Percentiles rank a stretch among this genome's conserved stretches.
These are phyloP conservation scores for Lacerta bilineata DNA, from an alignment of 2,797 vertebrate genomes.

Conservation along the genomic window DNA sequence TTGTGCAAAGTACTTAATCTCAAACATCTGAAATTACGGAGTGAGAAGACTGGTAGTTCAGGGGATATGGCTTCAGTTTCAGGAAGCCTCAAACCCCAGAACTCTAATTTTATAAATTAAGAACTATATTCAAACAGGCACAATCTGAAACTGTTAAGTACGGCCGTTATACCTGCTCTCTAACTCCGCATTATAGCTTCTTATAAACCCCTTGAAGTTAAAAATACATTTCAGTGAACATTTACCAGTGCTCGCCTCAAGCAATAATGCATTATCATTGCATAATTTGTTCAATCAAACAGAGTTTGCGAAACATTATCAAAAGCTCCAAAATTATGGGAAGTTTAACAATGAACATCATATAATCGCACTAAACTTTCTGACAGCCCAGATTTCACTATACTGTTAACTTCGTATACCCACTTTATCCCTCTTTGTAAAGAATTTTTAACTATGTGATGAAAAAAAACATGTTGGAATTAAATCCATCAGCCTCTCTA, in stretches of 20 bases:
- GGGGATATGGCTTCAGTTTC: neutral
- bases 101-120: conserved; percentile 12
- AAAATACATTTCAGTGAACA: neutral
- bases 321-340: neutral
- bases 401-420: too few relatives aligned
- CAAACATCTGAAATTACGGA: conserved; percentile 12
- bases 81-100: neutral
- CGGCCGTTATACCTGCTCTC: neutral
- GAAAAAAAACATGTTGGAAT: neutral
- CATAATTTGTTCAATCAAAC: neutral
- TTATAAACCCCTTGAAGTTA: neutral
- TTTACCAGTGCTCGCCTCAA: too few relatives aligned
- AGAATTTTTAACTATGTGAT: neutral
- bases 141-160: neutral
- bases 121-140: neutral
- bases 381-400: too few relatives aligned
- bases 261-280: too few relatives aligned
- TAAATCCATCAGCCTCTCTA: neutral
- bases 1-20: conserved; percentile 22
- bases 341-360: neutral
- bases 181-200: neutral
- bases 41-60: neutral
- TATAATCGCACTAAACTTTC: neutral
- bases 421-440: neutral
- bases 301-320: neutral